phyloP scores from a whole-genome alignment of 2,888 invertebrate species.

The Crossocerus cetratus region DNA sequence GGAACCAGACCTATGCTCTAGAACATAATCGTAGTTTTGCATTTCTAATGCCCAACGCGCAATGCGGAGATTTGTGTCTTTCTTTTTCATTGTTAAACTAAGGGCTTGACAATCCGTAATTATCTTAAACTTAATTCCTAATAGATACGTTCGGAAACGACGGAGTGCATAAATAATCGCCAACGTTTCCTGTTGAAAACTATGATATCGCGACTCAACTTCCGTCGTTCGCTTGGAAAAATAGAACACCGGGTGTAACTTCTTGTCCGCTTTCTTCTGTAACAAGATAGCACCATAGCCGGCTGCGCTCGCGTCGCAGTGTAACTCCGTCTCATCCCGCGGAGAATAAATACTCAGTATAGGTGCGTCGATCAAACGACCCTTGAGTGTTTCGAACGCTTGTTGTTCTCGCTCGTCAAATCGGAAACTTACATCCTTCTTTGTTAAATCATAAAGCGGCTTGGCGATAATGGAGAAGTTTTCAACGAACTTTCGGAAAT shows the following conservation, averaged over 20 bases:
- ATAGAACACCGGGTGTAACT: conserved; percentile 65
- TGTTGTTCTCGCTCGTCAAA: not conserved
- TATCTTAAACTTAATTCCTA: not conserved
- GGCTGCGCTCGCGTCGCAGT: conserved; percentile 66
- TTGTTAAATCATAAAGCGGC: conserved; percentile 62
- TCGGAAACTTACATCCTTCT: conserved; percentile 12
- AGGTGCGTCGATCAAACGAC: not conserved
- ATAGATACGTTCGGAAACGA: conserved; percentile 43
- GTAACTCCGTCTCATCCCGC: conserved; percentile 64
- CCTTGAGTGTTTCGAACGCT: not conserved
- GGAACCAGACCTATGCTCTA: not conserved
- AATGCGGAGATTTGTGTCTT: conserved; percentile 7
- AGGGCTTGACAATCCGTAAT: conserved; percentile 4
- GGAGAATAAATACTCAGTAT: conserved; percentile 46
- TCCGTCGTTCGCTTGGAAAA: conserved; percentile 65
- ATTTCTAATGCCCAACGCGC: conserved; percentile 4
- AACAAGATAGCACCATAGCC: conserved; percentile 62
- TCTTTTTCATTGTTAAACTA: too few relatives aligned
- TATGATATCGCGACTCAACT: conserved; percentile 62
- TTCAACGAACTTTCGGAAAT: conserved; percentile 61
- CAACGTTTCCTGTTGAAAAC: conserved; percentile 66
- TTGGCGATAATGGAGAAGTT: conserved; percentile 55
- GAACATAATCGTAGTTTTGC: not conserved
- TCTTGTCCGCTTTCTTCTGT: conserved; percentile 59
- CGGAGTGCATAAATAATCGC: conserved; percentile 49